Evolutionary conservation across 2,888 invertebrate genomes (phyloP).

Genomic region (Drosophila imparisetae): DNA sequence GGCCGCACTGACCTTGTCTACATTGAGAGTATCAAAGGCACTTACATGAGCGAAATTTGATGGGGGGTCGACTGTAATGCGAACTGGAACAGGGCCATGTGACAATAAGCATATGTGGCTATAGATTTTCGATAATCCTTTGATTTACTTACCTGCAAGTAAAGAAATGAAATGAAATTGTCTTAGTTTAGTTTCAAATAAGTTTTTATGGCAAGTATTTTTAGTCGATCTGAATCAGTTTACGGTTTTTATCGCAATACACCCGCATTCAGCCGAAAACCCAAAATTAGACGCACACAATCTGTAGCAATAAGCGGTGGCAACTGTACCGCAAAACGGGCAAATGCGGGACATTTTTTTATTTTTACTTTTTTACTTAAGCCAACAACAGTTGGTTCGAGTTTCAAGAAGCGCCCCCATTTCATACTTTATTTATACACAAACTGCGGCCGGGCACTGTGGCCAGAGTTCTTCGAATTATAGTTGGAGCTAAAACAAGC

Average conservation of each 20-base stretch:
- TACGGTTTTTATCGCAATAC: constrained; percentile 17
- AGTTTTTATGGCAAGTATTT: neutral
- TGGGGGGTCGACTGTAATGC: constrained; percentile 21
- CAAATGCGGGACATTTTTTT: constrained; percentile 34
- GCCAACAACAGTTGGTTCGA: neutral
- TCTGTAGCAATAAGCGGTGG: constrained; percentile 19
- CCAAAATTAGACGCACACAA: constrained; percentile 21
- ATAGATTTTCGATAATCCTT: constrained; percentile 57
- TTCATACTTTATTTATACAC: constrained; percentile 4
- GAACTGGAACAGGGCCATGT: constrained; percentile 68
- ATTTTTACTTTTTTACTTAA: no score
- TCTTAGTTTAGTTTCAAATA: neutral
- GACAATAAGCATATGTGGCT: constrained; percentile 62
- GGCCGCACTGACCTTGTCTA: constrained; percentile 68
- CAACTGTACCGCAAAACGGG: constrained; percentile 26
- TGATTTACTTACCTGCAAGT: constrained; percentile 72
- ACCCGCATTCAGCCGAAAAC: constrained; percentile 33
- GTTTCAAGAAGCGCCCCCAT: constrained; percentile 26
- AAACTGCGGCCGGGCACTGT: neutral
- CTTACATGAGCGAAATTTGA: constrained; percentile 43
- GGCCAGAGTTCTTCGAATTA: constrained; percentile 11
- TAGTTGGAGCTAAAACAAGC: neutral
- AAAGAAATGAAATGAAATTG: constrained; percentile 33
- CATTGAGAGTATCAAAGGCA: constrained; percentile 31
- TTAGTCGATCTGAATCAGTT: neutral